phyloP scores from a whole-genome alignment of 2,113 vertebrate genomes.

The Casuarius casuarius region DNA sequence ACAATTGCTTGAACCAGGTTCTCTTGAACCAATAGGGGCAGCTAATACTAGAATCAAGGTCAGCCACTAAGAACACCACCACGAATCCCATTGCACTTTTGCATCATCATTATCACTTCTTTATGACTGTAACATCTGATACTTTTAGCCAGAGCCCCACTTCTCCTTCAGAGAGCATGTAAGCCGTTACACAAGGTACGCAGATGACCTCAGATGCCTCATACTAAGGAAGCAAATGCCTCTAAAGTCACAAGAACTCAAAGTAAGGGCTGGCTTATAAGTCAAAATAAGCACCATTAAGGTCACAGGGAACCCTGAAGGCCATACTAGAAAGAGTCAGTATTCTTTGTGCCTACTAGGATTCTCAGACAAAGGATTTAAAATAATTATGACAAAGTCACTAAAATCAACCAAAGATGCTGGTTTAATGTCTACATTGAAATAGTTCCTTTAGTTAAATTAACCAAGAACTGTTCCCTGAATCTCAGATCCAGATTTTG shows the following conservation, averaged over 20 bases:
- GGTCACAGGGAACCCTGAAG: neutral
- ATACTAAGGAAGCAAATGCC: neutral
- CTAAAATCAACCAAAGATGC: neutral
- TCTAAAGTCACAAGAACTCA: neutral
- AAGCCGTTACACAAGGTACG: neutral
- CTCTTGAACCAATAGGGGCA: neutral
- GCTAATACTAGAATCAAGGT: neutral
- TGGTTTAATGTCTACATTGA: neutral
- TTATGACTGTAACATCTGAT: too few species aligned
- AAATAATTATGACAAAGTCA: neutral
- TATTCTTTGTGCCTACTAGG: neutral
- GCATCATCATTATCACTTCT: neutral
- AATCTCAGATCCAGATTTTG: neutral
- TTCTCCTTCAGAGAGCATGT: neutral
- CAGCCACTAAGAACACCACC: neutral
- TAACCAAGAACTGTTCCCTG: neutral
- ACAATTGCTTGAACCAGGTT: neutral
- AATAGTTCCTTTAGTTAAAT: neutral
- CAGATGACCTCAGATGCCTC: neutral
- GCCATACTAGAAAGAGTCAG: too few species aligned
- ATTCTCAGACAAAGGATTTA: neutral
- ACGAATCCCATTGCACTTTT: rapidly evolving
- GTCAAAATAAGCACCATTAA: neutral
- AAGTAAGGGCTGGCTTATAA: neutral
- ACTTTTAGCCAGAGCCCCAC: too few species aligned